Evolutionary conservation across 2,113 vertebrate genomes (phyloP), one percentile per base, ranked within the genome.

Genomic region (Centropus unirufus): DNA sequence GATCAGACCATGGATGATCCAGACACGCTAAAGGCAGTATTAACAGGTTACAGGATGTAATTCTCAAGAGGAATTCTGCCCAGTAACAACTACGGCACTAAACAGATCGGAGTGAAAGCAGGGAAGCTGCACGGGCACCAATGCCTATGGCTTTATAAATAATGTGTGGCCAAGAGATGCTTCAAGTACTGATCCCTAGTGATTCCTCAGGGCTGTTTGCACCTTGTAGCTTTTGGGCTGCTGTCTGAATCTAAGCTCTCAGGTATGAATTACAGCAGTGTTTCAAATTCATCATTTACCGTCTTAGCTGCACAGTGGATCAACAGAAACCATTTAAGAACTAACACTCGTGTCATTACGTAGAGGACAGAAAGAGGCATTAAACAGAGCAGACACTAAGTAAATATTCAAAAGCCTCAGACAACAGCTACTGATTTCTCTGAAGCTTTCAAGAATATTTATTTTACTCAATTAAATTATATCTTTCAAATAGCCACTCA

Each of bases 1-100:
- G 18, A 61, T 52, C 49, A 76, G 26, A 42, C 57, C n/a, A 10
- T 2, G 21, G 55, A 30, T 20, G 20, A 46, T 29, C 67, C 4
- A 5, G 39, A 67, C 15, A 51, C 0, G 2, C 32, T 8, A 46
- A 58, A 26, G 44, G 32, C 12, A 6, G 0, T 6, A 23, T 20
- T 20, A 73, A 49, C 26, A 36, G 7, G 9, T 24, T 14, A n/a
- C 10, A 30, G 22, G 22, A 73, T 4, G 20, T 63, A 51, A 17
- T 36, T 6, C 3, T 30, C 18, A 32, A 27, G 29, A 55, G 46
- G 3, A 47, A 29, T 83, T 42, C 34, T 27, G 13, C 32, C 51
- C 20, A 10, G 12, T 5, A 30, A 29, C 19, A 52, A 26, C 27
- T 4, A 19, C 29, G 15, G 39, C 7, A 2, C 30, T 46, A 15